Evolutionary conservation across 2,797 vertebrate genomes (phyloP), one percentile per base, ranked within the genome.

Genomic region (Muscicapa comitata): DNA sequence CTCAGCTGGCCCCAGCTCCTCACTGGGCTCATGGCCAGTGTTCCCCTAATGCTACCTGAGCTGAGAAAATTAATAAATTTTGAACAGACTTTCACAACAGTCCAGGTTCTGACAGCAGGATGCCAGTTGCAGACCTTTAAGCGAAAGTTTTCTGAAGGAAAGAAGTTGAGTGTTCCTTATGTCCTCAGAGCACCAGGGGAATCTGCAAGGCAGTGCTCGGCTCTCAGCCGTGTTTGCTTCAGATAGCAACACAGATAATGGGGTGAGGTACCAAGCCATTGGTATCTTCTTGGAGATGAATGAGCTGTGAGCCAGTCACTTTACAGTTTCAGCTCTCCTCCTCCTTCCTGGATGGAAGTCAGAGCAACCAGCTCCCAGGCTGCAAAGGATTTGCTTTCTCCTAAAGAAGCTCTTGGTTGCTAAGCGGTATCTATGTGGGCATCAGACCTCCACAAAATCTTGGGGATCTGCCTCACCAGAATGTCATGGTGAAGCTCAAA

Each of bases 381-480:
- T 94, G 68, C 51, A 59, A 43, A 84, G 59, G 33, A 88, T 68
- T 90, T 85, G 42, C 86, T 93, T 92, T 94, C 68, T 80, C 59
- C 38, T 51, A 63, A 96, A 96, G 91, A 61, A 88, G 90, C 63
- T 96, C 92, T 96, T 94, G 59, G 97, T 98, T 98, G 97, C 97
- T 98, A 98, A 96, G 97, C 92, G 97, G 97, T 98, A 97, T 97
- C 98, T 97, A 97, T 97, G 97, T 98, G 97, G 97, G 97, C 97
- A 97, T 95, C 80, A 97, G 97, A 94, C 78, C 86, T 96, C 96
- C 95, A 95, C 86, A 98, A 97, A 97, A 94, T 97, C 96, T 96
- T 93, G 95, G 91, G 93, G 91, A 97, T 95, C 90, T 93, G 94
- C 95, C 97, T 98, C 95, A 96, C 89, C 93, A 97, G 95, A 97